A percentile compares a stretch with the other conserved stretches of the same genome.
Evolutionary conservation across 2,888 invertebrate species (phyloP).

Genomic region (Leptopilina myrica): DNA sequence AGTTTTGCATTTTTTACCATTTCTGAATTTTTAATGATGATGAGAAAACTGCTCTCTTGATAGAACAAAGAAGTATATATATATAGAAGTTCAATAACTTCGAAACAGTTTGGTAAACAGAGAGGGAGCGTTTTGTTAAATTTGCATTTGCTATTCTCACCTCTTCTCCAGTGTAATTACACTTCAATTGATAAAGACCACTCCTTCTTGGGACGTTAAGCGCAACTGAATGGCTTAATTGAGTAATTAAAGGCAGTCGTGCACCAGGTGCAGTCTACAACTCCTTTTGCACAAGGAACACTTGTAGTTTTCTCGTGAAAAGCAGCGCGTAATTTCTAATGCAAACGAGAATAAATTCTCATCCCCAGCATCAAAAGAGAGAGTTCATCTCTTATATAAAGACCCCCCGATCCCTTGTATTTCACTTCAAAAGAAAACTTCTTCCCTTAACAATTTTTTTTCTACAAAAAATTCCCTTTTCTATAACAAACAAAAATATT

Average conservation of each 20-base stretch:
- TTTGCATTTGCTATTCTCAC: conserved; percentile 31
- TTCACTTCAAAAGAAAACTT: neutral
- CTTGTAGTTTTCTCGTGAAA: conserved; percentile 57
- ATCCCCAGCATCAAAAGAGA: neutral
- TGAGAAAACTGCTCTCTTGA: no score
- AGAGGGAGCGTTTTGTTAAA: conserved; percentile 13
- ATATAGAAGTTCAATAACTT: conserved; percentile 6
- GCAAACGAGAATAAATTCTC: conserved; percentile 54
- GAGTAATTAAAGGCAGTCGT: conserved; percentile 61
- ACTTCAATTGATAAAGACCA: conserved; percentile 37
- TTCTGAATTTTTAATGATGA: no score
- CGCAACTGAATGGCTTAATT: conserved; percentile 56
- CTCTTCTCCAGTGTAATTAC: conserved; percentile 32
- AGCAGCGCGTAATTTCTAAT: conserved; percentile 58
- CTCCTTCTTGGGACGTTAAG: conserved; percentile 43
- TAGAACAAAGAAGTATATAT: no score
- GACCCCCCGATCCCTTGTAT: conserved; percentile 3
- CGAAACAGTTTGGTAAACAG: conserved; percentile 16
- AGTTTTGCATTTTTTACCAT: no score
- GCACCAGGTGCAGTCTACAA: conserved; percentile 55
- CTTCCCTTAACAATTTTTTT: neutral
- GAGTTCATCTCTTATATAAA: neutral
- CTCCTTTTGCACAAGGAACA: conserved; percentile 34
- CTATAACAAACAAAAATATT: neutral
- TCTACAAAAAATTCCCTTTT: neutral